Evolutionary conservation across 92 coral and sea anemone species (phyloP), one percentile per base, ranked within the genome.

Genomic region (Phymanthus crucifer): DNA sequence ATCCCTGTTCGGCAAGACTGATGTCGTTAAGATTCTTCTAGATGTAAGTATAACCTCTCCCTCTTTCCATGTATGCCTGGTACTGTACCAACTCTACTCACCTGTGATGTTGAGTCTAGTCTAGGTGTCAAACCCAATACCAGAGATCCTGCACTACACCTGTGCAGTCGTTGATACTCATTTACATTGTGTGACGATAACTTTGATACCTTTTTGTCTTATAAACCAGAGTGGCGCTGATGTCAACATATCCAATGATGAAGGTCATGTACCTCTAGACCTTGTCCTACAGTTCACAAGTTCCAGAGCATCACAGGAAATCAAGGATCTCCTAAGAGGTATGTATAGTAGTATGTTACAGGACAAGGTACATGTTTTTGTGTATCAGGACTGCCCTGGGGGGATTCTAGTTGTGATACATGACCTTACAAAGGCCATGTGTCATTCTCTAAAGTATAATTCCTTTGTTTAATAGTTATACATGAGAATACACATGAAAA

Each of bases 1-100:
- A 32, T 90, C 99, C 12, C 79, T 95, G 45, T 95, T 88, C 83
- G 99, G 99, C 50, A 95, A 95, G 78, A 93, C 97, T 37, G 99
- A 93, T 0, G 96, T 93, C 68, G 98, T 95, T 6, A 95, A 87
- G 45, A 79, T 80, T 74, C 92, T 95, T 13, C 81, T 95, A 14
- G 99, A 93, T 87, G 97, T 94, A 92, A 86, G 91, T 48, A 21
- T 19, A 66, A 8, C 73, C 5, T 36, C 35, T 21, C 31, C 26
- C 6, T 8, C 35, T 29, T 66, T 65, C 17, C 14, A 43, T 10
- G 0, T 43, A 43, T 43, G 48, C 43, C 5, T 38, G 43, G 43
- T 38, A n/a, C n/a, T n/a, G n/a, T n/a, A n/a, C n/a, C n/a, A n/a
- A n/a, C n/a, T n/a, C n/a, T n/a, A n/a, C n/a, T n/a, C n/a, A n/a